These are phyloP conservation scores for Holocentrus rufus DNA, from an alignment of 2,797 vertebrate genomes.

Conservation along the genomic window DNA sequence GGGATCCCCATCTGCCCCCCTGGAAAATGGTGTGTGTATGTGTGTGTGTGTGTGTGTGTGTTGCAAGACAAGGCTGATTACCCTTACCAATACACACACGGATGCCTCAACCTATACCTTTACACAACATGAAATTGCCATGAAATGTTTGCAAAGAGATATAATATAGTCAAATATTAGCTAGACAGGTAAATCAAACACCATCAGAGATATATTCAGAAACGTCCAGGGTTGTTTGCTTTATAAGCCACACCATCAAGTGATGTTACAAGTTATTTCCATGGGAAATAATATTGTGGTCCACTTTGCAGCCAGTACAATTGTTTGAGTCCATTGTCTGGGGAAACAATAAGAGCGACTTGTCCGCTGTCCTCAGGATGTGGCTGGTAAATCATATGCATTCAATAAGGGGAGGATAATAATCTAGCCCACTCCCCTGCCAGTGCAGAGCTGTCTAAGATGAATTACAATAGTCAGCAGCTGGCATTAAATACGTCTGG, in stretches of 20 bases:
- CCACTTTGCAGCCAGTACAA: slow-evolving; percentile 17
- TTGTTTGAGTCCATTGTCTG: slow-evolving; percentile 31
- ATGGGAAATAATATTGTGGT: slow-evolving; percentile 21
- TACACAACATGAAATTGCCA: background rate
- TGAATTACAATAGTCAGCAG: slow-evolving; percentile 49
- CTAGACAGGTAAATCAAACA: background rate
- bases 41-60: background rate
- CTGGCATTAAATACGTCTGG: slow-evolving; percentile 50
- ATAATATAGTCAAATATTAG: slow-evolving; percentile 17
- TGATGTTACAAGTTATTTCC: slow-evolving; percentile 31
- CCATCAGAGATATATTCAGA: too few species aligned
- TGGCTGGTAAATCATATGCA: slow-evolving; percentile 51
- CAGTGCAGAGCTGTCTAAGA: slow-evolving; percentile 28
- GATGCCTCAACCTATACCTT: too few species aligned
- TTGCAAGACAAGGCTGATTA: background rate
- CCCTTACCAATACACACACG: background rate
- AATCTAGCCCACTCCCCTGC: slow-evolving; percentile 28
- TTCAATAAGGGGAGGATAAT: slow-evolving; percentile 44
- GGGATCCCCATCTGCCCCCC: slow-evolving; percentile 60
- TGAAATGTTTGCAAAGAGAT: slow-evolving; percentile 10
- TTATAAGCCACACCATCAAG: background rate
- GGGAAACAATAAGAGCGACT: slow-evolving; percentile 44
- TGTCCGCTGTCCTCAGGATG: slow-evolving; percentile 56
- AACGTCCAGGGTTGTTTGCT: background rate
- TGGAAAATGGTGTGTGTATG: slow-evolving; percentile 6